Evolutionary conservation across 1,140 invertebrate species (phyloP), one percentile per base, ranked within the genome.

Genomic region (Drosophila kepulauana): DNA sequence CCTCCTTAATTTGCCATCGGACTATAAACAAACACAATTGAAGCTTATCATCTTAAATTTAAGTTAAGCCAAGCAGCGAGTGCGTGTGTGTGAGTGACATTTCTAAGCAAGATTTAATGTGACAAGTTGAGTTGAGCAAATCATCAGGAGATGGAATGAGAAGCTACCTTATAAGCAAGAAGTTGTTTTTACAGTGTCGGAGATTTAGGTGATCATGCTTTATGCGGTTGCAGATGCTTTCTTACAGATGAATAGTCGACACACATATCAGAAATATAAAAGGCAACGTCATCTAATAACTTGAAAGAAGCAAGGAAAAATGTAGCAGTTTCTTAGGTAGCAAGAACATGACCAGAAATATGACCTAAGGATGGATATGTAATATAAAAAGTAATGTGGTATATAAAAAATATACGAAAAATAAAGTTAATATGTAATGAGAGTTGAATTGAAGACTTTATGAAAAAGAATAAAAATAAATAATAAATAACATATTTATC

Each of bases 1-100:
- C 15, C 13, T 45, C 16, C n/a, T 51, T 51, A 43, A 58, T 49
- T 72, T 67, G 13, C 33, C 1, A 7, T 11, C 11, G 56, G 16
- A 38, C 35, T 30, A 48, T 38, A 64, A 41, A 43, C n/a, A 69
- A 69, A 33, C 15, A 43, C 13, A 69, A 33, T 48, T 62, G 15
- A 13, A 20, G 52, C 45, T 58, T 66, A 66, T 54, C 8, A 10
- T 48, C n/a, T 13, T 51, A 30, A 43, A 51, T 13, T 41, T 13
- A 2, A 65, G 8, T 38, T 59, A 35, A 66, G 25, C 49, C 43
- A 20, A 15, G 16, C 51, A 3, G 5, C 3, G 3, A 63, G 10
- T 28, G 33, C 7, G 6, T 3, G 3, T n/a, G 33, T 3, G 6
- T 4, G 3, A 10, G 46, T n/a, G 43, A n/a, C 41, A 25, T 10